Percentiles rank a stretch among this genome's conserved stretches.
These are phyloP conservation scores for Siniperca undulata DNA, from an alignment of 2,797 vertebrate genomes.

Conservation along the genomic window DNA sequence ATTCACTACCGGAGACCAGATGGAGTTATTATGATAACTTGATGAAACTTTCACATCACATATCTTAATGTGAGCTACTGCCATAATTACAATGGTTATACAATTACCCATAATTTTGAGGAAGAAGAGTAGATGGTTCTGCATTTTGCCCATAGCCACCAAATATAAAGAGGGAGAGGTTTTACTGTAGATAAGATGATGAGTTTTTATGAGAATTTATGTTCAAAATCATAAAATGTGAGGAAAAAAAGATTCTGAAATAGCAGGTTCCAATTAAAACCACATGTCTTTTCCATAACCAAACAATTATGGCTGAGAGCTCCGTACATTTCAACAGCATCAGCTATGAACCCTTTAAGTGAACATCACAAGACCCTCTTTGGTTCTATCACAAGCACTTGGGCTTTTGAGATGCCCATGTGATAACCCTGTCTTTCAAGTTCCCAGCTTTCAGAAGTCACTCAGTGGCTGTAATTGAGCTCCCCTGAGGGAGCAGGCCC, in stretches of 20 bases:
- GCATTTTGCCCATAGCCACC: constrained; percentile 35
- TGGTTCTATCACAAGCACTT: constrained; percentile 56
- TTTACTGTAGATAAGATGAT: constrained; percentile 29
- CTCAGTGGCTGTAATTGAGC: constrained; percentile 61
- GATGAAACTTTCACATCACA: constrained; percentile 26
- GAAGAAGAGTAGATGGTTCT: constrained; percentile 30
- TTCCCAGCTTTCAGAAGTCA: constrained; percentile 69
- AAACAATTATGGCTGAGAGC: constrained; percentile 22
- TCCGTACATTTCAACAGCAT: constrained; percentile 8
- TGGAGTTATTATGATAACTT: constrained; percentile 38
- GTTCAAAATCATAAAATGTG: constrained; percentile 49
- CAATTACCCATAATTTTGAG: constrained; percentile 45
- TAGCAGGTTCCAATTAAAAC: constrained; percentile 43
- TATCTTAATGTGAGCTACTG: constrained; percentile 38
- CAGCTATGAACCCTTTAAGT: constrained; percentile 34
- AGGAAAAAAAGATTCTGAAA: constrained; percentile 16
- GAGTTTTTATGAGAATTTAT: constrained; percentile 39
- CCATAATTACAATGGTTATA: constrained; percentile 65
- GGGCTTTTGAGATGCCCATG: constrained; percentile 68
- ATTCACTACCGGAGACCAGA: constrained; percentile 34
- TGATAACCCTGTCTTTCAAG: constrained; percentile 74
- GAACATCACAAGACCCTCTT: constrained; percentile 61
- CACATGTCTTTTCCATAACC: constrained; percentile 33
- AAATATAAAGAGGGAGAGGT: constrained; percentile 33
- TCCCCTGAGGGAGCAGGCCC: constrained; percentile 36